Evolutionary conservation across 2,888 invertebrate species (phyloP).

Genomic region (Nephrotoma flavescens): DNA sequence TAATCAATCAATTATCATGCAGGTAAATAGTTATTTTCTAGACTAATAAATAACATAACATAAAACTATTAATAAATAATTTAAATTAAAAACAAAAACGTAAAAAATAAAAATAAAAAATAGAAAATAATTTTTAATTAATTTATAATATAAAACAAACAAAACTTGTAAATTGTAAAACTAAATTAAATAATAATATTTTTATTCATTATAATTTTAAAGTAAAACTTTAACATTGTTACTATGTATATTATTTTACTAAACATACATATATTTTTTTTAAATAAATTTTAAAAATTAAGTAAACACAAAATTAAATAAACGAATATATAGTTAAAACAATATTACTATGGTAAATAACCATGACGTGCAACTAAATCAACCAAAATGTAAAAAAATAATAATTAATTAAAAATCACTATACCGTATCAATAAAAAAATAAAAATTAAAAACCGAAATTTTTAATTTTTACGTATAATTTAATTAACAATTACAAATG

Average conservation of each 20-base stretch:
- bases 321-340: neutral
- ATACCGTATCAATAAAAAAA: neutral
- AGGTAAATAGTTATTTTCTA: conserved; percentile 22
- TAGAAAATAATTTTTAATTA: neutral
- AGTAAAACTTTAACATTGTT: neutral
- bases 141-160: neutral
- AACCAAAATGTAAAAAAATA: neutral
- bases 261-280: neutral
- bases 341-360: neutral
- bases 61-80: neutral
- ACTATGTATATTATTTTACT: neutral
- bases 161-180: neutral
- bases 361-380: neutral
- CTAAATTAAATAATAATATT: neutral
- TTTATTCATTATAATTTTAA: neutral
- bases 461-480: neutral
- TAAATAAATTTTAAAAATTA: neutral
- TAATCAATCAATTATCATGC: conserved; percentile 29
- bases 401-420: neutral
- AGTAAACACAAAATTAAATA: neutral
- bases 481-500: neutral
- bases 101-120: neutral
- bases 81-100: neutral
- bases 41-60: neutral
- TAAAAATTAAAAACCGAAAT: neutral